Percentiles rank a stretch among this genome's conserved stretches.
phyloP scores from a whole-genome alignment of 2,888 invertebrate species.

The Torymus tubicola region DNA sequence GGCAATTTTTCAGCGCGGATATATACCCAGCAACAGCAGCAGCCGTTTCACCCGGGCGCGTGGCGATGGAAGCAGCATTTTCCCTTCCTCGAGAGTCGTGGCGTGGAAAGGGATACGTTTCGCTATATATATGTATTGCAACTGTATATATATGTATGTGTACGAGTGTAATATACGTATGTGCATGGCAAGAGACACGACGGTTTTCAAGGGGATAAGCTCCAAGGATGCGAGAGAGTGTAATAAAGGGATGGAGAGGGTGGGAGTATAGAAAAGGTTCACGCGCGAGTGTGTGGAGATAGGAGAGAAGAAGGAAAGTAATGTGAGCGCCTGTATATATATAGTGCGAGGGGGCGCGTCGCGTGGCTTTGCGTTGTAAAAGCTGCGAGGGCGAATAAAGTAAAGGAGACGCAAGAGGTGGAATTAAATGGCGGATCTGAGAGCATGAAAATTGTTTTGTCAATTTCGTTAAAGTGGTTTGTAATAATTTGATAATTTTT shows the following conservation, averaged over 20 bases:
- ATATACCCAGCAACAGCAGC: background rate
- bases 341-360: too few relatives aligned
- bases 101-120: constrained; percentile 43
- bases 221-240: background rate
- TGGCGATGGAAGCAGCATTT: constrained; percentile 19
- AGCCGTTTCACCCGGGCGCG: background rate
- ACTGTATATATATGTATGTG: background rate
- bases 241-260: constrained; percentile 55
- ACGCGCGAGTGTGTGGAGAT: constrained; percentile 54
- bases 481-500: too few relatives aligned
- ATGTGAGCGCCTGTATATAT: too few relatives aligned
- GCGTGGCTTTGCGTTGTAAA: too few relatives aligned
- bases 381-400: too few relatives aligned
- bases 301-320: background rate
- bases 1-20: constrained; percentile 52
- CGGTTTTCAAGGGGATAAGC: constrained; percentile 46
- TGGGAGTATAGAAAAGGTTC: constrained; percentile 62
- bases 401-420: too few relatives aligned
- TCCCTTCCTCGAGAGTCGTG: background rate
- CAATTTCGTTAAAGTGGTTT: too few relatives aligned
- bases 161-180: background rate
- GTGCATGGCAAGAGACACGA: background rate
- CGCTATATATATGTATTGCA: constrained; percentile 36
- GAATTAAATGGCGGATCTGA: too few relatives aligned
- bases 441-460: too few relatives aligned